These are phyloP conservation scores for Plusia festucae DNA, from an alignment of 2,888 invertebrate species.

Conservation along the genomic window DNA sequence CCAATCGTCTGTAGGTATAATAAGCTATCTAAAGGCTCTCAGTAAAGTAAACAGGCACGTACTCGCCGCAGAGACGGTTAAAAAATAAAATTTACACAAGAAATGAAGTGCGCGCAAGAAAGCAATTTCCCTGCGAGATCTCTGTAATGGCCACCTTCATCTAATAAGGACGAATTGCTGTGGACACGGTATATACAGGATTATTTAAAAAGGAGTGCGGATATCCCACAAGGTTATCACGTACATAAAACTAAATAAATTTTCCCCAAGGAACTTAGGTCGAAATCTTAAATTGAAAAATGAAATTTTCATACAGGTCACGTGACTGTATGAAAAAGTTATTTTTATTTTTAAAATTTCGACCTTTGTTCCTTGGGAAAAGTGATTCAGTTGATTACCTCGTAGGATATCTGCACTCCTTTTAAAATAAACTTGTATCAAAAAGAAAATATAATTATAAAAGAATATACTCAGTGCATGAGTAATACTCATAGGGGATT, in stretches of 20 bases:
- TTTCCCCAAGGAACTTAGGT: no score
- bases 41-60: conserved; percentile 49
- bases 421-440: no score
- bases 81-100: conserved; percentile 80
- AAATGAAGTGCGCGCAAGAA: conserved; percentile 76
- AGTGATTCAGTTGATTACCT: no score
- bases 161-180: conserved; percentile 23
- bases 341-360: no score
- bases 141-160: conserved; percentile 72
- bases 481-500: not conserved
- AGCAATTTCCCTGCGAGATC: conserved; percentile 78
- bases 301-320: no score
- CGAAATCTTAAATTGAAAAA: no score
- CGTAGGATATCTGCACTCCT: no score
- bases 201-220: no score
- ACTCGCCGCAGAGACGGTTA: conserved; percentile 62
- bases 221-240: no score
- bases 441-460: not conserved
- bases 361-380: no score
- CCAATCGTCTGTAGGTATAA: conserved; percentile 11
- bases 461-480: not conserved
- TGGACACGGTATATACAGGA: conserved; percentile 58
- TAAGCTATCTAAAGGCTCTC: conserved; percentile 33
- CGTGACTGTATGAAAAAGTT: no score
- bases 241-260: no score